phyloP scores from a whole-genome alignment of 1,140 invertebrate species.

The Grapholita molesta region DNA sequence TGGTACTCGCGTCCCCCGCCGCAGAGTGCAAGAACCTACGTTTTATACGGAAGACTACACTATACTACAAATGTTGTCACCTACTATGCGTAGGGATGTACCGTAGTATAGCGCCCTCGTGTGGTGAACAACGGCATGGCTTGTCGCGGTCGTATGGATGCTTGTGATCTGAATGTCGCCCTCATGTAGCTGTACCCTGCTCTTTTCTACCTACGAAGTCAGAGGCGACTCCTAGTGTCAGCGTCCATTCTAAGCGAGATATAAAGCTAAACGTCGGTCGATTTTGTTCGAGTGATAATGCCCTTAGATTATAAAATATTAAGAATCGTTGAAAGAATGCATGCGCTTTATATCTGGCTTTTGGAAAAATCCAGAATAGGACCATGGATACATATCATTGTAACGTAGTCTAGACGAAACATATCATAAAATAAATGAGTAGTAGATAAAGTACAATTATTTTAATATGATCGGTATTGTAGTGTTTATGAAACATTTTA shows the following conservation, averaged over 20 bases:
- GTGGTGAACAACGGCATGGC: conserved; percentile 26
- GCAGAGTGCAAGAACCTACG: background rate
- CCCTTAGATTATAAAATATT: conserved; percentile 50
- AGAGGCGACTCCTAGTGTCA: conserved; percentile 70
- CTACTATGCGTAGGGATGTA: background rate
- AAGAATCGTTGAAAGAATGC: conserved; percentile 68
- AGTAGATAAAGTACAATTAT: conserved; percentile 70
- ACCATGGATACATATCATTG: conserved; percentile 72
- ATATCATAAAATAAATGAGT: conserved; percentile 55
- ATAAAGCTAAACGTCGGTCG: conserved; percentile 59
- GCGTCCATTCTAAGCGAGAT: conserved; percentile 68
- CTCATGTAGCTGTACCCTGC: conserved; percentile 27
- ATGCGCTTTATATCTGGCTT: conserved; percentile 76
- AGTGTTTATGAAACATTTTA: conserved; percentile 67
- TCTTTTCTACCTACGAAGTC: conserved; percentile 42
- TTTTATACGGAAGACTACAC: background rate
- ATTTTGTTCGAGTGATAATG: conserved; percentile 40
- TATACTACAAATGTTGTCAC: background rate
- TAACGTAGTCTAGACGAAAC: conserved; percentile 52
- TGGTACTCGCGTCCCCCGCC: conserved; percentile 51
- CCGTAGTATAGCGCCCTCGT: background rate
- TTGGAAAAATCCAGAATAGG: conserved; percentile 70
- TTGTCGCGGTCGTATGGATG: conserved; percentile 31
- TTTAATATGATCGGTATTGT: conserved; percentile 72
- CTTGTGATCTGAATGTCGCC: conserved; percentile 41